Evolutionary conservation across 2,888 invertebrate genomes (phyloP), one percentile per base, ranked within the genome.

Genomic region (Latrodectus hesperus): DNA sequence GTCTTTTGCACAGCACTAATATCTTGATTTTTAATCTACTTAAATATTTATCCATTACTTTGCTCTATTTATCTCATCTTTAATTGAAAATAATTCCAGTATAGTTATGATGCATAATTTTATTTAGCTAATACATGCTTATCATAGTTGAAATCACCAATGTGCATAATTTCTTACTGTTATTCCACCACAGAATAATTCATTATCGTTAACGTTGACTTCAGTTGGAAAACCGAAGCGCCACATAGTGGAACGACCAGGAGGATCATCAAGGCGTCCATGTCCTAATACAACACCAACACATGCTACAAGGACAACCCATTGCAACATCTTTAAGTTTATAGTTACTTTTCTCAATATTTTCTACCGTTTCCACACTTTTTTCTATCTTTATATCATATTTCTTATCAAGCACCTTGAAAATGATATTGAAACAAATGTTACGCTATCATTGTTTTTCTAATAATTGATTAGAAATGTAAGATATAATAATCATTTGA

Each of bases 171-270:
- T 26, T 83, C 72, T 89, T 76, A 89, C 89, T 12, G 78, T 77
- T 92, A 95, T 96, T 12, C 97, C 97, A 0, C 97, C 97, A 92
- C 97, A 97, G 92, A 95, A 97, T 8, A 96, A 93, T 91, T 97
- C 96, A 92, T 97, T 95, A 92, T 97, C 97, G 92, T 97, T 96
- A 93, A 97, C 97, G 92, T 97, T 96, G 91, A 95, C 96, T 1
- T 96, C 96, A 1, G 97, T 96, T 52, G 88, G 82, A 76, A 89
- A 90, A 26, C 89, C 89, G 26, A 82, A 88, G 9, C 90, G 77
- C 90, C 90, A 90, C 76, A 88, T 87, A 2, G 86, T 86, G 67
- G 89, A 83, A 64, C 90, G 64, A 11, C 88, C 82, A 9, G 90
- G 88, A 1, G 90, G 90, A 8, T 90, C 89, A n/a, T 70, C 53